Evolutionary conservation across 2,113 vertebrate species (phyloP).

Genomic region (Tragelaphus buxtoni): DNA sequence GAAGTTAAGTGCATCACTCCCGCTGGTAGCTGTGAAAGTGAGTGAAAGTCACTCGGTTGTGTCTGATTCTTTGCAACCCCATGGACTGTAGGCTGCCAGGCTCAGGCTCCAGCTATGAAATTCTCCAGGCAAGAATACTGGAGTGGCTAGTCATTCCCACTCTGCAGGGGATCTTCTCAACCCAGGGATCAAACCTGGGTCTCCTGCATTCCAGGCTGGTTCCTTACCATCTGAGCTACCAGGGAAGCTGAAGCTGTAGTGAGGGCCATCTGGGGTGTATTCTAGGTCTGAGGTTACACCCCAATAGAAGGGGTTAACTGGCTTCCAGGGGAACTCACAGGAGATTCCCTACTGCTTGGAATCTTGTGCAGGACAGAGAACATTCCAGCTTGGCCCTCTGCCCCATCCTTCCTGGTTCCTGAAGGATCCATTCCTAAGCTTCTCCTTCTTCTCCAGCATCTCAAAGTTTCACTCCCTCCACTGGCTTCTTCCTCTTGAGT

Average conservation of each 20-base stretch:
- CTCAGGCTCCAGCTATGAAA: not conserved
- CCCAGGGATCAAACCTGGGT: not conserved
- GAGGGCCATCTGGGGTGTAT: not conserved
- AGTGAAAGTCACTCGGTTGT: not conserved
- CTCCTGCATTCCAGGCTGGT: not conserved
- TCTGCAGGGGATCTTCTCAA: not conserved
- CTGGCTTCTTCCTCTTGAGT: not conserved
- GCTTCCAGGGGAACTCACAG: not conserved
- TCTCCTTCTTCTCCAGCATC: not conserved
- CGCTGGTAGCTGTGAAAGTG: not conserved
- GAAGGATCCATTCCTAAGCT: not conserved
- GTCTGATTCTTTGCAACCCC: not conserved
- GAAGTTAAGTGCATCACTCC: not conserved
- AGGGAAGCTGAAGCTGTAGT: not conserved
- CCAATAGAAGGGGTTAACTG: not conserved
- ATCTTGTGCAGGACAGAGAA: not conserved
- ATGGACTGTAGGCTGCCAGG: not conserved
- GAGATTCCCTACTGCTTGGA: not conserved
- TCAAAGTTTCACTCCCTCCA: not conserved
- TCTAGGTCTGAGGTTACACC: not conserved
- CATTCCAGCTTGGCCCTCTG: too few species aligned
- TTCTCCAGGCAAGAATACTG: not conserved
- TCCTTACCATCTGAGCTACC: not conserved
- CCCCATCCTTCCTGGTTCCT: not conserved
- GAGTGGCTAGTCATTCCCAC: not conserved